Evolutionary conservation across 2,888 invertebrate species (phyloP), one percentile per base, ranked within the genome.

Genomic region (Oeneis ivallda): DNA sequence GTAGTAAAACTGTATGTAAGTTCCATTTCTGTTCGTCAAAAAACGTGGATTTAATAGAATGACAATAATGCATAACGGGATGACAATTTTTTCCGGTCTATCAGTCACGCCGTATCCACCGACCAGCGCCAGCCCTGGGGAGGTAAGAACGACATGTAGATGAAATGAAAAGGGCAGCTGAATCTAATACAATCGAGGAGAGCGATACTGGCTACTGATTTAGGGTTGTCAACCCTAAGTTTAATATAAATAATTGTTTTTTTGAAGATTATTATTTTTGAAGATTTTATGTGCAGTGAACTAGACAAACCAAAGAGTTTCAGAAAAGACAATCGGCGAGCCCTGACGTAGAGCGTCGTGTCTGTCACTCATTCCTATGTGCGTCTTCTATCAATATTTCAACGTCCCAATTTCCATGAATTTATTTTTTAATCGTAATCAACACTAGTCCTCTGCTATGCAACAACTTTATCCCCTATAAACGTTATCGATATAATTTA

Each of bases 131-230:
- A 75, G 81, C 82, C 84, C 84, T 82, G 81, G 79, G 78, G 79
- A 78, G 77, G 82, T 56, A 61, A 79, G 82, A 84, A 84, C 84
- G 89, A 88, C 86, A 91, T 90, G 91, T 89, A 89, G 89, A 91
- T 90, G 90, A 90, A 91, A 91, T 90, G 90, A 90, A 91, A 91
- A 89, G 91, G 90, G 89, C 91, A 91, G 89, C 89, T 87, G 89
- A 92, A 91, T 90, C 89, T 92, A 91, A 92, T 91, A 92, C 89
- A 91, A 92, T 91, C 88, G 89, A 84, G 85, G 84, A 88, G 89
- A 89, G 83, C 89, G 87, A 90, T 89, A 89, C 87, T 85, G 83
- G 76, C 82, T 84, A 76, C 78, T 71, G 71, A 11, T 13, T 68
- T 79, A 90, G 89, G 90, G 90, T 70, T 91, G 88, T 66, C 83